Evolutionary conservation across 2,113 vertebrate genomes (phyloP).

Genomic region (Serinus canaria): DNA sequence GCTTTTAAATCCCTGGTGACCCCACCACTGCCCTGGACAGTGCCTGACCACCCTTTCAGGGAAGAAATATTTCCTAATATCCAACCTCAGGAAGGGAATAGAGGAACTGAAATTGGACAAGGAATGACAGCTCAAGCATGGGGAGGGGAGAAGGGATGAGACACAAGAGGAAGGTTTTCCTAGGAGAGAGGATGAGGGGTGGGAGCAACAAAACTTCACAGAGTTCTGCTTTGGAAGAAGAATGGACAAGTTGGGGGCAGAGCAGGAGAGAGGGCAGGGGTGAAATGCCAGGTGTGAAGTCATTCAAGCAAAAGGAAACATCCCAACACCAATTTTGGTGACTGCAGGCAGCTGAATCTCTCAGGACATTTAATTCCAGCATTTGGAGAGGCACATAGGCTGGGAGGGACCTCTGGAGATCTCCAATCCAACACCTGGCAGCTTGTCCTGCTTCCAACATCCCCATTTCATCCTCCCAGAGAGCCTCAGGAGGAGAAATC

Average conservation of each 20-base stretch:
- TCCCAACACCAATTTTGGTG: neutral
- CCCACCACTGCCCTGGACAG: neutral
- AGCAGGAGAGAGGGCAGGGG: neutral
- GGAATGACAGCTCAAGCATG: fast-evolving
- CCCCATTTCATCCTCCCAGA: neutral
- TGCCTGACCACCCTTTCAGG: neutral
- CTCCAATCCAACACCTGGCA: neutral
- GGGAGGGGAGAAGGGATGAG: neutral
- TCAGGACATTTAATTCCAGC: neutral
- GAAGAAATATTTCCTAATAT: neutral
- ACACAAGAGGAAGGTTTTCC: neutral
- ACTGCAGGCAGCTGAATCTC: neutral
- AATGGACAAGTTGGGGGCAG: neutral
- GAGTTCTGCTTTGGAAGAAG: neutral
- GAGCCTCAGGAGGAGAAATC: neutral
- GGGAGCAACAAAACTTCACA: neutral
- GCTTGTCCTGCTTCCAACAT: neutral
- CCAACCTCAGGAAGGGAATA: neutral
- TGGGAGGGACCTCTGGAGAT: neutral
- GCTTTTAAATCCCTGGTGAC: neutral
- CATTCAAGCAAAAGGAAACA: neutral
- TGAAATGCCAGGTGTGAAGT: neutral
- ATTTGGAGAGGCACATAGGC: neutral
- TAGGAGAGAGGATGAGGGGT: neutral
- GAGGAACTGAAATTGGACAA: neutral